These are phyloP conservation scores for Anoplius nigerrimus DNA, from an alignment of 2,888 invertebrate species.

Conservation along the genomic window DNA sequence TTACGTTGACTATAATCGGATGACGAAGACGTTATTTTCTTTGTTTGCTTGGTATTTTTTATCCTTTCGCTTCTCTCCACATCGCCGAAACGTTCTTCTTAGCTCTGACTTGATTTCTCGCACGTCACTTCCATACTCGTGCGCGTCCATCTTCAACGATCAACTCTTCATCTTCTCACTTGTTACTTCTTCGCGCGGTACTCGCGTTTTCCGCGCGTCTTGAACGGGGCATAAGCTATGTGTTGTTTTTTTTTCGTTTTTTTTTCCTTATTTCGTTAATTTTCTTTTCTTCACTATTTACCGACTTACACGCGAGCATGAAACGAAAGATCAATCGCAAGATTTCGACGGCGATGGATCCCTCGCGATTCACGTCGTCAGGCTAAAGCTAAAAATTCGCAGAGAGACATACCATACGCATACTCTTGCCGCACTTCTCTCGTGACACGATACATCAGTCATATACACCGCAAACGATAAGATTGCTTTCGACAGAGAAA, in stretches of 20 bases:
- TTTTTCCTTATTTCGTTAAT: too few species aligned
- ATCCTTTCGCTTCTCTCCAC: not conserved
- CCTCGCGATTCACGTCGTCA: slow-evolving; percentile 16
- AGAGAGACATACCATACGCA: slow-evolving; percentile 45
- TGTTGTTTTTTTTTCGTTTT: too few species aligned
- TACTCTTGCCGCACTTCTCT: slow-evolving; percentile 12
- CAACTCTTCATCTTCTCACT: slow-evolving; percentile 5
- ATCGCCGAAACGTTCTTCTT: too few species aligned
- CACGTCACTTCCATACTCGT: not conserved
- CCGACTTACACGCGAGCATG: too few species aligned
- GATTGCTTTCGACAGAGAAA: slow-evolving; percentile 40
- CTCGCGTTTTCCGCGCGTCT: too few species aligned
- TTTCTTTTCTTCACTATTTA: too few species aligned
- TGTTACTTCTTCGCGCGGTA: not conserved
- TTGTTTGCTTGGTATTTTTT: slow-evolving; percentile 12
- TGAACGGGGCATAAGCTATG: too few species aligned
- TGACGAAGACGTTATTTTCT: slow-evolving; percentile 56
- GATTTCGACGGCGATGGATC: slow-evolving; percentile 7
- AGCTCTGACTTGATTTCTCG: too few species aligned
- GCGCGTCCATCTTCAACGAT: not conserved
- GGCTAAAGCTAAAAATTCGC: slow-evolving; percentile 19
- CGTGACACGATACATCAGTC: slow-evolving; percentile 21
- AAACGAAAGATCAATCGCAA: slow-evolving; percentile 13
- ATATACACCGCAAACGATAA: slow-evolving; percentile 22
- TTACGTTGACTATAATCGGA: slow-evolving; percentile 58